Evolutionary conservation across 2,797 vertebrate genomes (phyloP).

Genomic region (Pangasius larnaudii): DNA sequence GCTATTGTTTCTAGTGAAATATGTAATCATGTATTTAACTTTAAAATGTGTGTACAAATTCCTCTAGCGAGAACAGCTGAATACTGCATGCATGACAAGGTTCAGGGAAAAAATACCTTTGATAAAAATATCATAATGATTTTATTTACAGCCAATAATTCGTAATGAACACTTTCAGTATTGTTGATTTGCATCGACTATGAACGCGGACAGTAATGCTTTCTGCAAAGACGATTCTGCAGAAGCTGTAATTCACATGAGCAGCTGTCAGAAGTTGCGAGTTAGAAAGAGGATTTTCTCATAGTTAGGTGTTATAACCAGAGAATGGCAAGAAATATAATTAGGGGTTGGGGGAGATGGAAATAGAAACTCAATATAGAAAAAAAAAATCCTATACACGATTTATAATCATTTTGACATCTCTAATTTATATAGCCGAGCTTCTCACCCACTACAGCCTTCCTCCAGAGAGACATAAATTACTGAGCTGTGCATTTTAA

Average conservation of each 20-base stretch:
- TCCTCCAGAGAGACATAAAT: not conserved
- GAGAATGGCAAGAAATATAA: not conserved
- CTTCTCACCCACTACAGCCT: not conserved
- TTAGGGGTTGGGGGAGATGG: not conserved
- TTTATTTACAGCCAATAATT: not conserved
- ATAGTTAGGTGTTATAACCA: not conserved
- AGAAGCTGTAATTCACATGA: not conserved
- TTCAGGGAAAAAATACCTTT: not conserved
- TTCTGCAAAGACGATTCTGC: not conserved
- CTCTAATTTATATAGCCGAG: not conserved
- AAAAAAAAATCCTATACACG: not conserved
- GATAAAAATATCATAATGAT: not conserved
- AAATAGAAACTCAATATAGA: not conserved
- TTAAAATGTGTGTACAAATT: not conserved
- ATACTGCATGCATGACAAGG: not conserved
- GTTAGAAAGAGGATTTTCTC: not conserved
- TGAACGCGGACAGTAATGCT: not conserved
- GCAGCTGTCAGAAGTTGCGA: not conserved
- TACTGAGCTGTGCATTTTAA: not conserved
- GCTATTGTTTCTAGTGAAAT: constrained; percentile 30
- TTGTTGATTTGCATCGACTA: not conserved
- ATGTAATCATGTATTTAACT: not conserved
- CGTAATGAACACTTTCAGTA: not conserved
- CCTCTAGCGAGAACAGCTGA: not conserved
- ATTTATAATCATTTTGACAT: not conserved